phyloP scores from a whole-genome alignment of 2,888 invertebrate genomes.

The Drymonia ruficornis region DNA sequence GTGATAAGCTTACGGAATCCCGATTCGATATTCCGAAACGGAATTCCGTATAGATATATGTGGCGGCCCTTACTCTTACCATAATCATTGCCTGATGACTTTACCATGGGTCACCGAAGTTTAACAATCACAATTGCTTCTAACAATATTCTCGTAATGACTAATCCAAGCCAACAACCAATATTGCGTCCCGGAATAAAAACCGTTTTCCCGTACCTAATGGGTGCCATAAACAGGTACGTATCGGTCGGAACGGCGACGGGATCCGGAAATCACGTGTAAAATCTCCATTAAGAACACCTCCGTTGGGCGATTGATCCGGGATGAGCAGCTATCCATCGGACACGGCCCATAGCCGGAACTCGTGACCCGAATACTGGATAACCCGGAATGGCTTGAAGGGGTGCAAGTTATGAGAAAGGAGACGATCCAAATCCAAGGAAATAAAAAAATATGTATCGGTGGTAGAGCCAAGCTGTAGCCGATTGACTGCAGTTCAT shows the following conservation, averaged over 20 bases:
- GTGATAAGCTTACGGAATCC: too few species aligned
- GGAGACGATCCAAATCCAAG: too few species aligned
- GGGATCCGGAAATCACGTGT: conserved; percentile 77
- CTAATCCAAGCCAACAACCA: conserved; percentile 13
- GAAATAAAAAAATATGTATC: too few species aligned
- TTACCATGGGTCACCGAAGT: too few species aligned
- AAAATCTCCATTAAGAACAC: conserved; percentile 81
- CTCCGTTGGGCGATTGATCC: conserved; percentile 70
- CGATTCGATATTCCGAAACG: too few species aligned
- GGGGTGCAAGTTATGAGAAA: conserved; percentile 27
- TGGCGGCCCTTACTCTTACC: too few species aligned
- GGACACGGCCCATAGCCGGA: conserved; percentile 72
- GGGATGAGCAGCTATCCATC: conserved; percentile 76
- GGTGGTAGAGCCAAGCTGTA: too few species aligned
- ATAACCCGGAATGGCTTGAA: conserved; percentile 52
- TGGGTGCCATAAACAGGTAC: conserved; percentile 59
- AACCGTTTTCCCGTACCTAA: conserved; percentile 39
- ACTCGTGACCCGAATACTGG: conserved; percentile 75
- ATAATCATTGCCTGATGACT: too few species aligned
- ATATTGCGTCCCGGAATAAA: conserved; percentile 7
- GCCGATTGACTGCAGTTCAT: too few species aligned
- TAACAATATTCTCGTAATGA: conserved; percentile 11
- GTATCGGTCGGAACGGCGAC: conserved; percentile 51
- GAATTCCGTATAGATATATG: too few species aligned
- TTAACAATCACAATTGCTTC: too few species aligned